A percentile compares a stretch with the other conserved stretches of the same genome.
These are phyloP conservation scores for Notolepis coatsorum DNA, from an alignment of 2,797 vertebrate species.

Conservation along the genomic window DNA sequence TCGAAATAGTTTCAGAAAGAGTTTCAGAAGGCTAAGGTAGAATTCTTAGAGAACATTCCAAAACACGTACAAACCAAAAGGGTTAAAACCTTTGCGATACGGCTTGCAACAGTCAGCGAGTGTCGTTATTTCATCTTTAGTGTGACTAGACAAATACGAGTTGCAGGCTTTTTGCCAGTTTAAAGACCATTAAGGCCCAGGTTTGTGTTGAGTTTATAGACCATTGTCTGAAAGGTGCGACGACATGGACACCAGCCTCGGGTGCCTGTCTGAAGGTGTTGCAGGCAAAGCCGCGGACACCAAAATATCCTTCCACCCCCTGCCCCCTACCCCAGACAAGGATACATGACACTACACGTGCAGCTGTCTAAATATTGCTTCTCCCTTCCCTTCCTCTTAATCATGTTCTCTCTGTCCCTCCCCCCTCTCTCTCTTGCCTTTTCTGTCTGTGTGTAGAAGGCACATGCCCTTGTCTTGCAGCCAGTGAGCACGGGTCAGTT, in stretches of 20 bases:
- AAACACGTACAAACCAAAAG: too few relatives aligned
- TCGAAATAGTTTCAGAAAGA: too few relatives aligned
- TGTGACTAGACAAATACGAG: too few relatives aligned
- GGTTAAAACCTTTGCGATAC: too few relatives aligned
- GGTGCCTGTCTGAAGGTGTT: conserved; percentile 49
- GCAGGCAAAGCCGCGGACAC: conserved; percentile 54
- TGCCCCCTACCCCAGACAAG: conserved; percentile 37
- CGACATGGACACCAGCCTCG: conserved; percentile 71
- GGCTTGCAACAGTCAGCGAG: too few relatives aligned
- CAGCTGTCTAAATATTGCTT: conserved; percentile 86
- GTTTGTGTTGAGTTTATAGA: conserved; percentile 53
- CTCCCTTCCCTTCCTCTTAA: conserved; percentile 63
- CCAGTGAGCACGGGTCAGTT: conserved; percentile 52
- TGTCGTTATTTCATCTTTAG: too few relatives aligned
- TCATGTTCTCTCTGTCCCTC: conserved; percentile 38
- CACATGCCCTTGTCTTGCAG: conserved; percentile 37
- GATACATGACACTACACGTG: conserved; percentile 69
- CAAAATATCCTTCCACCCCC: conserved; percentile 46
- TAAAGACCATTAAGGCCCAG: conserved; percentile 48
- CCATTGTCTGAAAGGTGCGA: conserved; percentile 53
- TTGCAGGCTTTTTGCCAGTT: conserved; percentile 60
- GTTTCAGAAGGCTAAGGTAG: too few relatives aligned
- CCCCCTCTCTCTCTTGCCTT: conserved; percentile 28
- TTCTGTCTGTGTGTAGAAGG: conserved; percentile 52
- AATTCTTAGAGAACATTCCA: too few relatives aligned